Conservation (phyloP, 2,888 invertebrate species). For the Lepidochrysops patricia region DNA sequence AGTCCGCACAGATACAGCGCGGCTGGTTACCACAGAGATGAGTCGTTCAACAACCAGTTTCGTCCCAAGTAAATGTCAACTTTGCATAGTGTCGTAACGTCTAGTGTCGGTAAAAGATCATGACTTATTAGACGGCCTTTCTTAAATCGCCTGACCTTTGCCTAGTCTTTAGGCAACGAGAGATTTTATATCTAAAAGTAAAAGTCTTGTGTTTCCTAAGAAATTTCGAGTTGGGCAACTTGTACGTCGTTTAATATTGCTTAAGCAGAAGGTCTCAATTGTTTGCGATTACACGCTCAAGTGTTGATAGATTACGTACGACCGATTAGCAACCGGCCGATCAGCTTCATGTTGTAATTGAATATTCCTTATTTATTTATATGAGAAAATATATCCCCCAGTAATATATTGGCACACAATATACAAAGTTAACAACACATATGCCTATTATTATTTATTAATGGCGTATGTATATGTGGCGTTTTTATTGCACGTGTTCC, state of each 20-base stretch:
- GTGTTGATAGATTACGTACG: not conserved
- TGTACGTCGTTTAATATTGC: not conserved
- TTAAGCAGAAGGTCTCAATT: not conserved
- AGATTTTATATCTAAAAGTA: not conserved
- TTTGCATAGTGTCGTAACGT: slow-evolving; percentile 24
- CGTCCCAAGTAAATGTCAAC: slow-evolving; percentile 28
- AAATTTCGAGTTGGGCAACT: not conserved
- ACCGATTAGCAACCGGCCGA: not conserved
- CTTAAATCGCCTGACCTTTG: not conserved
- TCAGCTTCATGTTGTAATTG: not conserved
- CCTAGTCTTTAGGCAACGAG: not conserved
- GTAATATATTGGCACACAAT: too few species aligned
- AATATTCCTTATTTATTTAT: too few species aligned
- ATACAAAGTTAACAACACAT: too few species aligned
- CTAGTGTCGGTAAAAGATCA: not conserved
- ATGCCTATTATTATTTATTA: too few species aligned
- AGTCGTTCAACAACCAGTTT: slow-evolving; percentile 20
- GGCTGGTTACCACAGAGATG: slow-evolving; percentile 9
- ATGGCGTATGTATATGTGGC: too few species aligned
- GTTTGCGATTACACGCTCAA: not conserved
- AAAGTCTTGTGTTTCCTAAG: not conserved
- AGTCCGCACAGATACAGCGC: not conserved
- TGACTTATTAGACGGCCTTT: not conserved
- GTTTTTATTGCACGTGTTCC: too few species aligned
- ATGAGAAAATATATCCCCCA: too few species aligned